Evolutionary conservation across 2,113 vertebrate genomes (phyloP).

Genomic region (Phoxinus phoxinus): DNA sequence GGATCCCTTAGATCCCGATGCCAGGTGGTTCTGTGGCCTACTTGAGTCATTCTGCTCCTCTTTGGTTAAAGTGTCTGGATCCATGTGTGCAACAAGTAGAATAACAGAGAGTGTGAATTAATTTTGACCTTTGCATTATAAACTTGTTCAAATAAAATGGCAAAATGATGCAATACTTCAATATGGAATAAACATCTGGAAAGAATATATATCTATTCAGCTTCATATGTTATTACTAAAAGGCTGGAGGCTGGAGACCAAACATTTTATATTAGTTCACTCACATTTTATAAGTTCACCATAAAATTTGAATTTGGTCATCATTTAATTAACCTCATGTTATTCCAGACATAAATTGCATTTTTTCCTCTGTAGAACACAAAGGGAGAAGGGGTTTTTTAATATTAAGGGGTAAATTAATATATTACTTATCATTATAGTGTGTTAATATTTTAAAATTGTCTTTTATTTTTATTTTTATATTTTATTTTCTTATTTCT

Average conservation of each 20-base stretch:
- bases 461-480: background rate
- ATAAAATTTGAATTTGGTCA: background rate
- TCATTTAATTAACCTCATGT: background rate
- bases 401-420: too few relatives aligned
- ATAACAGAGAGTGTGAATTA: background rate
- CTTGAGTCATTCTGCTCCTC: constrained; percentile 40
- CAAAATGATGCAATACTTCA: background rate
- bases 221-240: background rate
- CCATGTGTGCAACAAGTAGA: constrained; percentile 13
- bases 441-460: background rate
- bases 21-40: constrained; percentile 35
- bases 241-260: background rate
- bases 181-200: constrained; percentile 4
- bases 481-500: background rate
- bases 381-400: background rate
- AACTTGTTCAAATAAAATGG: background rate
- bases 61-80: constrained; percentile 17
- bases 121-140: constrained; percentile 13
- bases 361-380: background rate
- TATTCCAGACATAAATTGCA: background rate
- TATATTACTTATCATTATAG: background rate
- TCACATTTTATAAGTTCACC: constrained; percentile 1
- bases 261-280: constrained; percentile 10
- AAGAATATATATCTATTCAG: constrained; percentile 5
- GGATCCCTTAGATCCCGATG: constrained; percentile 3